Conservation (phyloP, 2,113 vertebrate genomes). For the Leptodactylus fuscus region DNA sequence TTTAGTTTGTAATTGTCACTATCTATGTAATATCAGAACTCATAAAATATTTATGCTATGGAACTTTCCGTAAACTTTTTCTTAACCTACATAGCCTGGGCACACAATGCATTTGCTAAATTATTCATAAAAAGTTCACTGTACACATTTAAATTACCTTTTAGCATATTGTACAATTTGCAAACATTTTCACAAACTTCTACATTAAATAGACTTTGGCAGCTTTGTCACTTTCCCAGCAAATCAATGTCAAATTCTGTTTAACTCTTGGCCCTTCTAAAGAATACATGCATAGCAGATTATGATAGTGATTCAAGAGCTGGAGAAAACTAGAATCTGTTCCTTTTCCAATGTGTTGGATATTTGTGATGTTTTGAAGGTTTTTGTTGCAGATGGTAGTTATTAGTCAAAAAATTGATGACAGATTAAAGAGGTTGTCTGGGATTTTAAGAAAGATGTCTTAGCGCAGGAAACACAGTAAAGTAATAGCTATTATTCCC, state of each 20-base stretch:
- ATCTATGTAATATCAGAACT: slow-evolving; percentile 48
- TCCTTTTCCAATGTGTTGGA: neutral
- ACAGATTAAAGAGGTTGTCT: no score
- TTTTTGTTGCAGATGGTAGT: neutral
- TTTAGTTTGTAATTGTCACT: slow-evolving; percentile 52
- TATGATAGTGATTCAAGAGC: slow-evolving; percentile 1
- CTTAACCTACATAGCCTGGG: slow-evolving; percentile 52
- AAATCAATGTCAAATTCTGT: slow-evolving; percentile 52
- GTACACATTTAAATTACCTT: slow-evolving; percentile 56
- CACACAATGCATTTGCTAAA: slow-evolving; percentile 54
- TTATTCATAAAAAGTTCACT: slow-evolving; percentile 56
- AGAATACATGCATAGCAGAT: slow-evolving; percentile 30
- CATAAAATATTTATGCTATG: slow-evolving; percentile 50
- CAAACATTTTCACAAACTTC: slow-evolving; percentile 56
- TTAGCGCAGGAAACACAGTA: no score
- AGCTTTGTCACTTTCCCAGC: slow-evolving; percentile 49
- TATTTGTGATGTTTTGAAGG: neutral
- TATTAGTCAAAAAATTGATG: neutral
- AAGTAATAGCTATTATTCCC: no score
- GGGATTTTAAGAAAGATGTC: no score
- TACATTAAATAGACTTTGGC: slow-evolving; percentile 48
- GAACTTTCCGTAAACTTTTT: slow-evolving; percentile 53
- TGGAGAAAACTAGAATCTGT: neutral
- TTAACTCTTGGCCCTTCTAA: slow-evolving; percentile 37
- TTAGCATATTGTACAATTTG: slow-evolving; percentile 58